phyloP scores from a whole-genome alignment of 2,797 vertebrate genomes.

The Furcifer pardalis region DNA sequence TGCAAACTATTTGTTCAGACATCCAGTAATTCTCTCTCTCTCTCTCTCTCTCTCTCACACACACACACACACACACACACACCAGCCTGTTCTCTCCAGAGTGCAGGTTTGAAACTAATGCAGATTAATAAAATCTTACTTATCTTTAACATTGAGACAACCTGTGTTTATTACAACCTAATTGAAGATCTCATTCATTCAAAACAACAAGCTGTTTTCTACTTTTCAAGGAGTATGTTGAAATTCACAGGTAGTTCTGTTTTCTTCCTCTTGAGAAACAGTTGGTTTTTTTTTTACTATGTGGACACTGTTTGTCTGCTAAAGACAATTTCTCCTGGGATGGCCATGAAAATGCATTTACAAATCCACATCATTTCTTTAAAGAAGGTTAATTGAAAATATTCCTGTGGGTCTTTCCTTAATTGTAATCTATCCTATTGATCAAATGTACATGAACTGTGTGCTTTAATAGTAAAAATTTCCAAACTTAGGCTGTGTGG shows the following conservation, averaged over 20 bases:
- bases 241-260: slow-evolving; percentile 48
- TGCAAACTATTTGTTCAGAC: slow-evolving; percentile 40
- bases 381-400: slow-evolving; percentile 7
- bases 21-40: slow-evolving; percentile 19
- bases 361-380: neutral
- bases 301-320: slow-evolving; percentile 6
- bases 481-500: too few relatives aligned
- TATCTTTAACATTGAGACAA: slow-evolving; percentile 43
- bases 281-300: slow-evolving; percentile 13
- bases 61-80: too few relatives aligned
- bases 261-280: slow-evolving; percentile 45
- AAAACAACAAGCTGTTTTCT: slow-evolving; percentile 46
- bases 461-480: neutral
- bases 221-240: slow-evolving; percentile 55
- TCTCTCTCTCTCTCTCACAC: neutral
- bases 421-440: neutral
- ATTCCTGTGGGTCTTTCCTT: slow-evolving; percentile 14
- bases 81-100: slow-evolving; percentile 45
- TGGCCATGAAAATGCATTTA: slow-evolving; percentile 11
- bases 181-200: slow-evolving; percentile 63
- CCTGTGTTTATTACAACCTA: slow-evolving; percentile 61
- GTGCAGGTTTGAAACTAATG: slow-evolving; percentile 30
- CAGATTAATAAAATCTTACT: slow-evolving; percentile 56
- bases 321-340: slow-evolving; percentile 9
- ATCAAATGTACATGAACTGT: slow-evolving; percentile 20